Evolutionary conservation across 2,113 vertebrate genomes (phyloP), one percentile per base, ranked within the genome.

Genomic region (Myotis brandtii): DNA sequence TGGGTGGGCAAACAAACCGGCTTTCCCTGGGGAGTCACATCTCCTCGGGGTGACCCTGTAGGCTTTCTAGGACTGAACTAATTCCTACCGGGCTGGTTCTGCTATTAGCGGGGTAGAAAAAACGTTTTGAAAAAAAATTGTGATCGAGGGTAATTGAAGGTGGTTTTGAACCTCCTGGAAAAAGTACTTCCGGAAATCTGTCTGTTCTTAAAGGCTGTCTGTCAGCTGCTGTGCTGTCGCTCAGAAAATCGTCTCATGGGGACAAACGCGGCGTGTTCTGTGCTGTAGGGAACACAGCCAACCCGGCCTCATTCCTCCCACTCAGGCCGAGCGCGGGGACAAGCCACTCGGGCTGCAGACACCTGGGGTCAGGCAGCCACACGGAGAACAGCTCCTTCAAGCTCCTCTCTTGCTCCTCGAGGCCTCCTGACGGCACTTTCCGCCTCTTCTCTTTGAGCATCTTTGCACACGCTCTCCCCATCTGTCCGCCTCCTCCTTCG

Each of bases 401-500:
- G 7, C 13, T 10, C 21, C 37, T 76, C 46, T 43, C 73, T 32
- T 14, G 25, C 64, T 37, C 46, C 40, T 4, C 2, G 32, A 16
- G 59, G 34, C 37, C 64, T n/a, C 9, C 76, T 9, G 8, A 6
- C 79, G 27, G 10, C 5, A 3, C 6, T 11, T 40, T 37, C 81
- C 0, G 10, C 20, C 6, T 30, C 17, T 40, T 37, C 66, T 37
- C 62, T 37, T 11, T 13, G 52, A n/a, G 64, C 12, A 0, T 70
- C 34, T 43, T 34, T 11, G 46, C 40, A 5, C 6, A 25, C 23
- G 0, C 59, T 30, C 32, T 17, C 6, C 48, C 16, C 3, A 3
- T 16, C 21, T 3, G 0, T 16, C 17, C 3, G 0, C 20, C 40
- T 9, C 50, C 17, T 27, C 43, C 21, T n/a, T 5, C 12, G 0